Conservation (phyloP, 2,888 invertebrate species). For the Eueremaeus valkanovi region DNA sequence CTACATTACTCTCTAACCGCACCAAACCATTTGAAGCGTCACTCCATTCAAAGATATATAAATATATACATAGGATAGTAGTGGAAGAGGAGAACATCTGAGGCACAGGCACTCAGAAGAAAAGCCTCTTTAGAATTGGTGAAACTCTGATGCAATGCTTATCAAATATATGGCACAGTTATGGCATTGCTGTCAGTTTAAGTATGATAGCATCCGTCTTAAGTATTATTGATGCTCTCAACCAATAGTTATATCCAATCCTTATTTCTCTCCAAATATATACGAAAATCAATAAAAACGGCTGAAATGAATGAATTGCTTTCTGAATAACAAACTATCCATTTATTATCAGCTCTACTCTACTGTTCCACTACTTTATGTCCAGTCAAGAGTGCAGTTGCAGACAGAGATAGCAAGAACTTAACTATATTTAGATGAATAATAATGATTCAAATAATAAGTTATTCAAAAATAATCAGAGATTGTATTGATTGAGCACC, state of each 20-base stretch:
- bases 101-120: background rate
- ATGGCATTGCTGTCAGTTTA: slow-evolving; percentile 17
- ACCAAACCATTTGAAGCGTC: slow-evolving; percentile 12
- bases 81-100: background rate
- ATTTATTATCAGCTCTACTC: slow-evolving; percentile 12
- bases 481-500: background rate
- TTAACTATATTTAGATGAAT: background rate
- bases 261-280: background rate
- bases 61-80: background rate
- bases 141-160: slow-evolving; percentile 26
- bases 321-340: slow-evolving; percentile 15
- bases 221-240: slow-evolving; percentile 31
- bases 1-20: background rate
- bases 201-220: slow-evolving; percentile 18
- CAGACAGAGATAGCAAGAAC: background rate
- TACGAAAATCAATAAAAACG: slow-evolving; percentile 11
- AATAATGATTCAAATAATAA: too few relatives aligned
- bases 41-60: background rate
- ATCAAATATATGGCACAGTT: background rate
- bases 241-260: slow-evolving; percentile 3
- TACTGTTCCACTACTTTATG: background rate
- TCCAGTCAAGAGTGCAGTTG: background rate
- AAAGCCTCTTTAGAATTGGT: background rate
- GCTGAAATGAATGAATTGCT: background rate
- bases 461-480: background rate